Evolutionary conservation across 2,113 vertebrate species (phyloP), one percentile per base, ranked within the genome.

Genomic region (Oplegnathus fasciatus): DNA sequence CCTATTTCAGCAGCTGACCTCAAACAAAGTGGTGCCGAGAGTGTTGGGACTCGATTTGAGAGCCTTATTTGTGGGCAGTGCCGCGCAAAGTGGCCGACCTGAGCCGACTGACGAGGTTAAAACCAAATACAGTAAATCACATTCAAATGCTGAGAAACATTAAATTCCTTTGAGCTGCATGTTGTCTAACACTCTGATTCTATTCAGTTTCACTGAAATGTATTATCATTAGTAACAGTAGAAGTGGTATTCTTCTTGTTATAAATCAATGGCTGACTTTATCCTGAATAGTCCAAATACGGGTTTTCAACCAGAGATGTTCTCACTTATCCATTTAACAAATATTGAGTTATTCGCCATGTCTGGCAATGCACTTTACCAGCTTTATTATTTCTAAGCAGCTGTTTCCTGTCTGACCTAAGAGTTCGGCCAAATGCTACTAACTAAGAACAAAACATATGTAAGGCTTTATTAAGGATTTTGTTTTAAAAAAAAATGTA

Each of bases 1-100:
- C 82, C 86, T 89, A 90, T 86, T 91, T 92, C 79, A 61, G 80
- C 83, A 71, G 83, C 82, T 92, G 84, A 92, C 86, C 82, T 85
- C 86, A 70, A 90, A 91, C 87, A 89, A 86, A 93, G 82, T 82
- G 82, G 62, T 37, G 87, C 84, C 2, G 73, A 71, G 81, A 86
- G 75, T 77, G 83, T 86, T 17, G 75, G 82, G 86, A 79, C 78
- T 80, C n/a, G 66, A 87, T 88, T 58, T 75, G 65, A 52, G 80
- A 76, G 84, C 34, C 44, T 80, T 55, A 48, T 74, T 83, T 78
- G 78, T 6, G 78, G 75, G 40, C 69, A 6, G 73, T 11, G 54
- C 54, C 52, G 8, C 18, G 9, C 40, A 75, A 87, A 77, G 77
- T 78, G 68, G 52, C 80, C 10, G n/a, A 79, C 66, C 44, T 34